Evolutionary conservation across 2,113 vertebrate genomes (phyloP).

Genomic region (Forbesichthys agassizii): DNA sequence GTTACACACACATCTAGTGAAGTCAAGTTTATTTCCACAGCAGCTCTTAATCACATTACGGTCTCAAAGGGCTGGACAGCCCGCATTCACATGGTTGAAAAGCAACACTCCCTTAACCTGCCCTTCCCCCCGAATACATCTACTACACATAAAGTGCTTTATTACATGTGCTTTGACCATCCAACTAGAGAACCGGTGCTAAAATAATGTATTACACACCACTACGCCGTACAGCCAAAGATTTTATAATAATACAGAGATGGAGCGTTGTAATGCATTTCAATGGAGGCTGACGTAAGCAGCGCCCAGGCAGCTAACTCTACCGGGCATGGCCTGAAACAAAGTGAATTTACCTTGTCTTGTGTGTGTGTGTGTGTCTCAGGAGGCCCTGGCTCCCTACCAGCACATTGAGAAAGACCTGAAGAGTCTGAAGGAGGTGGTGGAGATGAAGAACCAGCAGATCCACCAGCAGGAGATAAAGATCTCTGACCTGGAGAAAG

Average conservation of each 20-base stretch:
- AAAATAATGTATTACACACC: no score
- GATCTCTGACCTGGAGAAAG: constrained; percentile 91
- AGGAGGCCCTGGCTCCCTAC: constrained; percentile 90
- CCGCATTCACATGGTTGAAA: no score
- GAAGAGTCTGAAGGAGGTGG: constrained; percentile 90
- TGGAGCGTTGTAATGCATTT: no score
- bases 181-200: no score
- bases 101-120: no score
- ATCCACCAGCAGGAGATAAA: constrained; percentile 96
- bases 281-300: no score
- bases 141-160: no score
- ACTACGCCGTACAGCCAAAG: neutral
- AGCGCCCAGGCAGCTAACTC: no score
- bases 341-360: neutral
- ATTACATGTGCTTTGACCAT: no score
- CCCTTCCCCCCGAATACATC: no score
- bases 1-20: no score
- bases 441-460: constrained; percentile 97
- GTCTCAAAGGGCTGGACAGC: neutral
- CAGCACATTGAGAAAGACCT: constrained; percentile 94
- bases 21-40: neutral
- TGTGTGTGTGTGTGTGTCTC: constrained; percentile 6
- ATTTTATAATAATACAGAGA: neutral
- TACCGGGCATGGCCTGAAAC: no score
- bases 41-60: neutral